A percentile compares a stretch with the other conserved stretches of the same genome.
phyloP scores from a whole-genome alignment of 92 coral and sea anemone genomes.

The Isaurus tuberculatus region DNA sequence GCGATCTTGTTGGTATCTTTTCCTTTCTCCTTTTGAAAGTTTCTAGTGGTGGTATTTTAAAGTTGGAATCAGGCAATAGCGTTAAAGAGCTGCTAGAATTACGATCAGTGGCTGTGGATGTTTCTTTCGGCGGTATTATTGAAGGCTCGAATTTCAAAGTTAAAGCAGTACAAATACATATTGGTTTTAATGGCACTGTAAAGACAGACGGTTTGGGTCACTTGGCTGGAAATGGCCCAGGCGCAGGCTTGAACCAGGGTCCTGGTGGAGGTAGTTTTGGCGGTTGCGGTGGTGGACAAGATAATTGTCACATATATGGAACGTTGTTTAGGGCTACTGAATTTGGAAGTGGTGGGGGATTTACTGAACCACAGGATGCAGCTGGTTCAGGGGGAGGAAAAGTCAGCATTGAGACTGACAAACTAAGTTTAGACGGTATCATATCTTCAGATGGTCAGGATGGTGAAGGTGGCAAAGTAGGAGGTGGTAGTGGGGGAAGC shows the following conservation, averaged over 20 bases:
- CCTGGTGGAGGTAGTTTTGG: slow-evolving; percentile 72
- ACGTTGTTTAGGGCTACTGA: slow-evolving; percentile 55
- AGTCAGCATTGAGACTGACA: slow-evolving; percentile 43
- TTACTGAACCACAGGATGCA: slow-evolving; percentile 22
- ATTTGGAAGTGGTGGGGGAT: slow-evolving; percentile 76
- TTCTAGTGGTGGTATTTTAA: slow-evolving; percentile 63
- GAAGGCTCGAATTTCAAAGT: slow-evolving; percentile 57
- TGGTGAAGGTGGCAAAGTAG: slow-evolving; percentile 43
- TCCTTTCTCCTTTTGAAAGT: slow-evolving; percentile 64
- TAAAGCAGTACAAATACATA: slow-evolving; percentile 53
- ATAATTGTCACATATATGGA: slow-evolving; percentile 60
- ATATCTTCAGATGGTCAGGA: slow-evolving; percentile 63
- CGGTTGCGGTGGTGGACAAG: slow-evolving; percentile 71
- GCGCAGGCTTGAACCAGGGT: slow-evolving; percentile 52
- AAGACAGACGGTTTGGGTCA: slow-evolving; percentile 59
- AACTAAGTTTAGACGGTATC: slow-evolving; percentile 51
- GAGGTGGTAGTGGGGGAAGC: slow-evolving; percentile 79
- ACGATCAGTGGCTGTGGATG: slow-evolving; percentile 60
- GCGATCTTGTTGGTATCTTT: slow-evolving; percentile 58
- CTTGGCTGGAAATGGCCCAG: slow-evolving; percentile 53
- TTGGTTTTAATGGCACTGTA: slow-evolving; percentile 63
- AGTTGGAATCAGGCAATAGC: slow-evolving; percentile 38
- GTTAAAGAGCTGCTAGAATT: slow-evolving; percentile 50
- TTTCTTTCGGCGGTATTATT: slow-evolving; percentile 62
- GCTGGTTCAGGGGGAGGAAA: slow-evolving; percentile 72